phyloP scores from a whole-genome alignment of 2,113 vertebrate genomes.

The Aleadryas rufinucha region DNA sequence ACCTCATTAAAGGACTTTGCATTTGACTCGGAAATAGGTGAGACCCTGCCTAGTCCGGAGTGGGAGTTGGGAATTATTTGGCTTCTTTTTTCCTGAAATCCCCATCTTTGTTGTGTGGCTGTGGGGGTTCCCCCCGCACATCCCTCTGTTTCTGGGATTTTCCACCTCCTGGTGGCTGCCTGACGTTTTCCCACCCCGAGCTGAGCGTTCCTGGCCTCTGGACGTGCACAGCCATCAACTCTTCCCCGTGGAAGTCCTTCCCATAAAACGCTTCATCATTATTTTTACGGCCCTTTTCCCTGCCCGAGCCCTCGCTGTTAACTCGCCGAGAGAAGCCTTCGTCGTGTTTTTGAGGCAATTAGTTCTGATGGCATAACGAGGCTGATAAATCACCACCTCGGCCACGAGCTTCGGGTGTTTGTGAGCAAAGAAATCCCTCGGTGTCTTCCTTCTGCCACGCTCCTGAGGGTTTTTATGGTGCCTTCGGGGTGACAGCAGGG shows the following conservation, averaged over 20 bases:
- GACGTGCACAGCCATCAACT: not conserved
- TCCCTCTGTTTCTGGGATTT: not conserved
- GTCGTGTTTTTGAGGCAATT: not conserved
- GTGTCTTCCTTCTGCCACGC: rapidly evolving
- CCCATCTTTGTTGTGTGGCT: rapidly evolving
- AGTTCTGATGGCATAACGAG: not conserved
- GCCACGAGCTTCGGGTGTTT: not conserved
- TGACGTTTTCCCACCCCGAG: not conserved
- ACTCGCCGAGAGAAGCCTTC: not conserved
- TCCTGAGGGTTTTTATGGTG: rapidly evolving
- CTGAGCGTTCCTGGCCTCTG: not conserved
- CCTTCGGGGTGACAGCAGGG: rapidly evolving
- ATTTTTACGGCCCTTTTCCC: not conserved
- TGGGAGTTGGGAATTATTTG: not conserved
- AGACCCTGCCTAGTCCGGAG: not conserved
- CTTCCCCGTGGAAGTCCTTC: not conserved
- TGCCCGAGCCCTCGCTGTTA: not conserved
- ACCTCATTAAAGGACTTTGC: not conserved
- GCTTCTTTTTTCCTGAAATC: rapidly evolving
- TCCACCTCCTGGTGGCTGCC: rapidly evolving
- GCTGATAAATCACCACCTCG: not conserved
- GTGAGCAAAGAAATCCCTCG: not conserved
- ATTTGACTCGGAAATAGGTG: not conserved
- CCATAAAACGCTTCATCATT: not conserved
- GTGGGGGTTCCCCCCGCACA: rapidly evolving